Conservation (phyloP, 2,113 vertebrate genomes). For the Mustela nigripes region DNA sequence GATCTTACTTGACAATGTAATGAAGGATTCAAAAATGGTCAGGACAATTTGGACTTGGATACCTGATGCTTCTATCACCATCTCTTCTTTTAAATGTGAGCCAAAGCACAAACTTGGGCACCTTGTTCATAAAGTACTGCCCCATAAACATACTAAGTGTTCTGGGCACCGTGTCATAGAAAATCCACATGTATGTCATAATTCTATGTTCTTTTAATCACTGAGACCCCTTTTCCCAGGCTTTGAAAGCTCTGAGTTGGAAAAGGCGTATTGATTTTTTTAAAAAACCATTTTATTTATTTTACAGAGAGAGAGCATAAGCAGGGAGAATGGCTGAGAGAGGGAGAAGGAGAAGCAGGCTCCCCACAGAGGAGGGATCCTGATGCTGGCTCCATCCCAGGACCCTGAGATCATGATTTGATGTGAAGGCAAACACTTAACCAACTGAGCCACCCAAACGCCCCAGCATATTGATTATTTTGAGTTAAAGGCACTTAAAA, state of each 20-base stretch:
- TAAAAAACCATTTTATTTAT: not conserved
- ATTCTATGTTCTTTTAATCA: not conserved
- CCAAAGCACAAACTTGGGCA: not conserved
- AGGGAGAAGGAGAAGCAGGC: not conserved
- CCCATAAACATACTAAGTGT: not conserved
- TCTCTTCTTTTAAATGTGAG: not conserved
- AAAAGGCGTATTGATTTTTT: not conserved
- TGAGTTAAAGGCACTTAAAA: not conserved
- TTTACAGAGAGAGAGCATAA: not conserved
- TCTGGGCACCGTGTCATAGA: not conserved
- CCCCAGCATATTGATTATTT: not conserved
- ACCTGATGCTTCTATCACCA: not conserved
- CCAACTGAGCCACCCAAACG: not conserved
- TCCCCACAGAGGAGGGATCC: not conserved
- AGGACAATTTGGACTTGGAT: not conserved
- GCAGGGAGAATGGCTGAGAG: not conserved
- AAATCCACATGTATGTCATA: not conserved
- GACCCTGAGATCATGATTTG: not conserved
- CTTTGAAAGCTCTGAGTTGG: not conserved
- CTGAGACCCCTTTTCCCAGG: not conserved
- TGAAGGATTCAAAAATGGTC: not conserved
- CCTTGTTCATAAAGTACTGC: not conserved
- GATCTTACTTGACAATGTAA: not conserved
- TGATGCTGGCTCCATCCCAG: not conserved
- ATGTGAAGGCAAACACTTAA: not conserved